Percentiles rank a stretch among this genome's conserved stretches.
phyloP scores from a whole-genome alignment of 2,797 vertebrate species.

The Acanthurus leucopareius region DNA sequence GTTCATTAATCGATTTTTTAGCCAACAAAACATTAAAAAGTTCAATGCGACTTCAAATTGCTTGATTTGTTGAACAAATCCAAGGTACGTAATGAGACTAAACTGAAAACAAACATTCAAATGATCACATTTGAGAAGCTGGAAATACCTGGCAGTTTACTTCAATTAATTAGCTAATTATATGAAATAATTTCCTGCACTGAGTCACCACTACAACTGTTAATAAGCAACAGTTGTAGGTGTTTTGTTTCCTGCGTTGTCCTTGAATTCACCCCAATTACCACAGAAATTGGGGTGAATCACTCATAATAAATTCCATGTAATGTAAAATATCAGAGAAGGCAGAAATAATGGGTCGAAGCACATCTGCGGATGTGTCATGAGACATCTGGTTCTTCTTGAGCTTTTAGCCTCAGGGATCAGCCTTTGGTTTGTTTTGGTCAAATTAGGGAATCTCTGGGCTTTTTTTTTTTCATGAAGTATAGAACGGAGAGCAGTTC shows the following conservation, averaged over 20 bases:
- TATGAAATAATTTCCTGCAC: constrained; percentile 1
- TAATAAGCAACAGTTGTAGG: background rate
- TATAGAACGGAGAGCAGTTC: background rate
- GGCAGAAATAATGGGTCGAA: constrained; percentile 24
- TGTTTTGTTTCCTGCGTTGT: constrained; percentile 1
- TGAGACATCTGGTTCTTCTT: constrained; percentile 33
- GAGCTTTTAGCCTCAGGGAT: constrained; percentile 34
- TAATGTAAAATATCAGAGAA: constrained; percentile 16
- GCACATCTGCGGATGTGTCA: constrained; percentile 23
- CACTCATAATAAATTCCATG: constrained; percentile 20
- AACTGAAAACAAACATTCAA: background rate
- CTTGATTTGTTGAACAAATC: background rate
- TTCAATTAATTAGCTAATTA: background rate
- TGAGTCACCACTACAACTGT: background rate
- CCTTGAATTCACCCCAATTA: constrained; percentile 16
- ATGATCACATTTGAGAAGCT: background rate
- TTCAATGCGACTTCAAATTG: background rate
- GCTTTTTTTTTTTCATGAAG: constrained; percentile 16
- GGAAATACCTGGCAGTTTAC: background rate
- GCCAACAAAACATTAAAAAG: background rate
- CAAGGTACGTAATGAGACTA: background rate
- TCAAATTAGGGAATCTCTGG: constrained; percentile 30
- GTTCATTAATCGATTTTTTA: background rate
- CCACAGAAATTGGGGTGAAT: background rate
- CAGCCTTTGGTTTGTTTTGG: constrained; percentile 27